Evolutionary conservation across 2,797 vertebrate species (phyloP).

Genomic region (Numenius phaeopus): DNA sequence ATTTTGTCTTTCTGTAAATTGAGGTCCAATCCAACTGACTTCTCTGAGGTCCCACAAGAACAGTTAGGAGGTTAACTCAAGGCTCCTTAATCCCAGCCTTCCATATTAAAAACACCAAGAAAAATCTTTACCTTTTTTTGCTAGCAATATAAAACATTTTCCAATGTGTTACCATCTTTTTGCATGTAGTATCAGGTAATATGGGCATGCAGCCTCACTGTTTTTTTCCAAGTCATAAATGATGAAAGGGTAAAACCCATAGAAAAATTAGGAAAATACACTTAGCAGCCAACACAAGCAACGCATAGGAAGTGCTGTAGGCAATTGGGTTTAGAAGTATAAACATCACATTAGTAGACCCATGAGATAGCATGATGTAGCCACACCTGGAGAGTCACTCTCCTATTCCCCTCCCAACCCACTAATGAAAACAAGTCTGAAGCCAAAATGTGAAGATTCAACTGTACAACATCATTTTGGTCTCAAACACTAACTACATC

Average conservation of each 20-base stretch:
- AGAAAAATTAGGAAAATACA: constrained; percentile 83
- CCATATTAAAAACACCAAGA: background rate
- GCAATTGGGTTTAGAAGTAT: constrained; percentile 83
- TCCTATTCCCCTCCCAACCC: constrained; percentile 64
- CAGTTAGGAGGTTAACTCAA: background rate
- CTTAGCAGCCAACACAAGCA: constrained; percentile 86
- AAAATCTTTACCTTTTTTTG: background rate
- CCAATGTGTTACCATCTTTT: constrained; percentile 58
- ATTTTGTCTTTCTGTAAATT: constrained; percentile 27
- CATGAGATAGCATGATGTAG: constrained; percentile 79
- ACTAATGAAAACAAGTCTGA: constrained; percentile 78
- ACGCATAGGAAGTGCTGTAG: constrained; percentile 88
- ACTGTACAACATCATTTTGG: constrained; percentile 55
- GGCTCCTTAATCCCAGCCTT: background rate
- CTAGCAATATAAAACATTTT: constrained; percentile 37
- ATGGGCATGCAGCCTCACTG: constrained; percentile 33
- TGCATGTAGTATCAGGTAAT: constrained; percentile 59
- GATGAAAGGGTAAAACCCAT: constrained; percentile 89
- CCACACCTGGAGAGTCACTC: constrained; percentile 86
- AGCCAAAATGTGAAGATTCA: constrained; percentile 73
- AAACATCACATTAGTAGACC: constrained; percentile 82
- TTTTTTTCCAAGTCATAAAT: constrained; percentile 83
- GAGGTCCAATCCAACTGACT: background rate
- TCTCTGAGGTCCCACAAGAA: background rate
- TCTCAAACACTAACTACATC: constrained; percentile 59